Evolutionary conservation across 2,113 vertebrate species (phyloP).

Genomic region (Dasyurus viverrinus): DNA sequence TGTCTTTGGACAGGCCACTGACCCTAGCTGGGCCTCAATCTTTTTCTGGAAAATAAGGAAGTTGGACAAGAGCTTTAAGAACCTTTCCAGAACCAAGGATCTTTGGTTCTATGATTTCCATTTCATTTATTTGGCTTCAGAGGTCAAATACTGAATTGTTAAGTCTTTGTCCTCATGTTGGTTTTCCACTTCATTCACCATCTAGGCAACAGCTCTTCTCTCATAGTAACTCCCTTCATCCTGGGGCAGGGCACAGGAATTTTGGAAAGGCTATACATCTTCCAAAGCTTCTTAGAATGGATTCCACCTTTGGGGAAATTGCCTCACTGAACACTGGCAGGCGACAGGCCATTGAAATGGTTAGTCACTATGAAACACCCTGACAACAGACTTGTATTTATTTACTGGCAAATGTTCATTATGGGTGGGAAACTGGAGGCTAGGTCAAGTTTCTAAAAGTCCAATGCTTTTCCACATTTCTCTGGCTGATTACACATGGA

Average conservation of each 20-base stretch:
- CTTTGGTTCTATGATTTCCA: slow-evolving; percentile 44
- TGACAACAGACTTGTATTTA: slow-evolving; percentile 70
- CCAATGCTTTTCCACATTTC: slow-evolving; percentile 19
- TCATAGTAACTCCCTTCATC: background rate
- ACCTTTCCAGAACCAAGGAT: background rate
- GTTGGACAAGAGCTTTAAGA: slow-evolving; percentile 10
- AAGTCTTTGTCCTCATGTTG: background rate
- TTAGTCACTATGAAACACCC: slow-evolving; percentile 59
- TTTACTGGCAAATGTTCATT: slow-evolving; percentile 61
- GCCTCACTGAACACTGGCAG: slow-evolving; percentile 48
- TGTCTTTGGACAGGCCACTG: background rate
- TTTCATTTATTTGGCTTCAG: slow-evolving; percentile 16
- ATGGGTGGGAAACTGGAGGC: slow-evolving; percentile 44
- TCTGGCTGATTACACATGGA: fast-evolving
- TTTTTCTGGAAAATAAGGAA: slow-evolving; percentile 43
- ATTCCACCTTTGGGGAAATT: slow-evolving; percentile 50
- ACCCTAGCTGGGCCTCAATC: slow-evolving; percentile 19
- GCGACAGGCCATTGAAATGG: slow-evolving; percentile 32
- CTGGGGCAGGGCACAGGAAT: slow-evolving; percentile 1
- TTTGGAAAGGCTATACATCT: background rate
- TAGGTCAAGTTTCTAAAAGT: slow-evolving; percentile 62
- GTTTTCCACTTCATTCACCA: slow-evolving; percentile 8
- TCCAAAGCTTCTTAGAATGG: slow-evolving; percentile 35
- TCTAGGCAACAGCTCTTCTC: background rate
- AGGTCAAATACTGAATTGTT: background rate